phyloP scores from a whole-genome alignment of 2,113 vertebrate species.

The Leptocoma aspasia region DNA sequence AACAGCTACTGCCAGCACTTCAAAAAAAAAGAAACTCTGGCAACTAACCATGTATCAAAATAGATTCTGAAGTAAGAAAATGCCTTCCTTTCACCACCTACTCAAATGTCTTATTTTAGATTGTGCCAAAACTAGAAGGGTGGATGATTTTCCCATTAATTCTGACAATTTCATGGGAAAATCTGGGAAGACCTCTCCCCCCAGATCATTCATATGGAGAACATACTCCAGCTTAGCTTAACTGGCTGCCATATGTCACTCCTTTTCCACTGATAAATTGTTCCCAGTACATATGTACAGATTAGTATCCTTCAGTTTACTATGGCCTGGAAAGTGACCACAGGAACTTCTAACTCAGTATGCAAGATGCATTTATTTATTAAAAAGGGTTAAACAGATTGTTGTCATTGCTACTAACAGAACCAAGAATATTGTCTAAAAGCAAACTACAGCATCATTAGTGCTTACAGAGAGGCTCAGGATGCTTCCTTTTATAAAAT shows the following conservation, averaged over 20 bases:
- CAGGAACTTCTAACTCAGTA: neutral
- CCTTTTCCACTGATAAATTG: neutral
- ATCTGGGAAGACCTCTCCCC: neutral
- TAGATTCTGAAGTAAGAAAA: conserved; percentile 23
- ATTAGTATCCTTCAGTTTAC: neutral
- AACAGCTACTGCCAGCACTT: neutral
- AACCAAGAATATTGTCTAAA: neutral
- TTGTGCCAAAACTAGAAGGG: neutral
- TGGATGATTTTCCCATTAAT: conserved; percentile 6
- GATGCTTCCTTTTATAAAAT: neutral
- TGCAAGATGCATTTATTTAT: neutral
- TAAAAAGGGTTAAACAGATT: neutral
- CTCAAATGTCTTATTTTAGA: conserved; percentile 15
- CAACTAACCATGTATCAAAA: conserved; percentile 31
- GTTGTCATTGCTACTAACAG: neutral
- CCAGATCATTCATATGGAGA: neutral
- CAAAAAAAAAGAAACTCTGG: conserved; percentile 14
- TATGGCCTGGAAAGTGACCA: neutral
- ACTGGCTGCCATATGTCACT: neutral
- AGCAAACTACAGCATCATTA: fast-evolving
- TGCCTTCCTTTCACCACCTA: conserved; percentile 10
- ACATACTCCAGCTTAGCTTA: neutral
- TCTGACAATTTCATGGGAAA: conserved; percentile 28
- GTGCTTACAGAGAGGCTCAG: neutral
- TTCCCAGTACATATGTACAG: neutral